These are phyloP conservation scores for Bombus vancouverensis DNA, from an alignment of 1,140 invertebrate genomes.

Conservation along the genomic window DNA sequence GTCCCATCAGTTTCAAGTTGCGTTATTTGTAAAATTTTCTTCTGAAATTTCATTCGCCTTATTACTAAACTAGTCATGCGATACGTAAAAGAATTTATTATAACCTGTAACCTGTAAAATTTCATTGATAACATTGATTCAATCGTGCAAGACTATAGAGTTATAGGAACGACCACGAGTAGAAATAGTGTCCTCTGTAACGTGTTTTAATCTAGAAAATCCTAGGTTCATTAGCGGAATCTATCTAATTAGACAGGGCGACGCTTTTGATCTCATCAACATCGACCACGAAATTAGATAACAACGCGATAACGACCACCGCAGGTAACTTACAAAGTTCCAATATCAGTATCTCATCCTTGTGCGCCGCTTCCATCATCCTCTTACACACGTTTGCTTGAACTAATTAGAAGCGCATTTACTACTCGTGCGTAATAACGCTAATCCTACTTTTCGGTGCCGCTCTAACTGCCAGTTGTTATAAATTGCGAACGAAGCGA, in stretches of 20 bases:
- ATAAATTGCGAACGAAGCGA: slow-evolving; percentile 52
- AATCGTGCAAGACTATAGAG: not conserved
- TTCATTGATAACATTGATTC: not conserved
- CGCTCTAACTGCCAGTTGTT: slow-evolving; percentile 57
- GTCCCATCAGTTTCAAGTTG: not conserved
- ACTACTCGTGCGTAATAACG: slow-evolving; percentile 69
- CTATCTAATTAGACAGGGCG: not conserved
- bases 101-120: not conserved
- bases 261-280: slow-evolving; percentile 15
- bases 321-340: slow-evolving; percentile 48
- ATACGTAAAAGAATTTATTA: too few species aligned
- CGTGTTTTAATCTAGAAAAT: not conserved
- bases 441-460: slow-evolving; percentile 73
- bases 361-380: slow-evolving; percentile 7
- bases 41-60: not conserved
- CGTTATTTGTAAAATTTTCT: not conserved
- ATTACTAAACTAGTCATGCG: fast-evolving
- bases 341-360: slow-evolving; percentile 28
- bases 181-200: not conserved
- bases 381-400: slow-evolving; percentile 48
- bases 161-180: too few species aligned
- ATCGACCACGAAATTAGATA: slow-evolving; percentile 55
- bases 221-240: not conserved
- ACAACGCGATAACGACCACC: slow-evolving; percentile 44
- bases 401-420: slow-evolving; percentile 74